Base-by-base conservation (phyloP, 2,797 vertebrate species). In the Phoxinus dragarum region DNA sequence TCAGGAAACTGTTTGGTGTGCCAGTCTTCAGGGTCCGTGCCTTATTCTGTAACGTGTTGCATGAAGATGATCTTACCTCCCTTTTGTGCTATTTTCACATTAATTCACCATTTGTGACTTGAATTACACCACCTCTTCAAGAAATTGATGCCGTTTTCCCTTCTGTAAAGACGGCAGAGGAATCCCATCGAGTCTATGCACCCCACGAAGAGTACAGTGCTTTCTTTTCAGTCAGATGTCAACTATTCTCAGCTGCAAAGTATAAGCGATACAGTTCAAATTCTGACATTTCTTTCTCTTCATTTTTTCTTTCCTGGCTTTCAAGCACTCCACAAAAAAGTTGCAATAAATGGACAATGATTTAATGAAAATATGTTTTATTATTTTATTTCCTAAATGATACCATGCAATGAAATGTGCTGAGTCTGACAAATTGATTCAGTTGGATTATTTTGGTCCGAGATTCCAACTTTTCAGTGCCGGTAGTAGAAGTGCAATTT, bases 61-160 rank as follows among this genome's bases (percentile, higher is more conserved):
- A 84, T 71, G 69, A 87, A 88, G 40, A 89, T 76, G 7, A 44
- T 59, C 61, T 76, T 42, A 21, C 40, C 59, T 38, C 44, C 49
- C 76, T 54, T 66, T 21, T 49, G 56, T 61, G 17, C 23, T 77
- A 56, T 44, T 80, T 88, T 84, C 31, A 56, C 38, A 82, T 84
- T 71, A 84, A 34, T 52, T 90, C 84, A 73, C 82, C 36, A 84
- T 85, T 87, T 75, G 54, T 77, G 66, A 86, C 77, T 83, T 86
- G 72, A 75, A 80, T 86, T 83, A 86, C 73, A 78, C 34, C 42
- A 79, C 31, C 77, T 71, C 82, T 82, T 79, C 38, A 85, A 66
- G 76, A 85, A 84, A 85, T 38, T 69, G 81, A 88, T 89, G 82
- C 61, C 0, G 14, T 77, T 86, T 86, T 82, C 76, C 72, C 83